Evolutionary conservation across 2,113 vertebrate genomes (phyloP).

Genomic region (Tringa solitaria): DNA sequence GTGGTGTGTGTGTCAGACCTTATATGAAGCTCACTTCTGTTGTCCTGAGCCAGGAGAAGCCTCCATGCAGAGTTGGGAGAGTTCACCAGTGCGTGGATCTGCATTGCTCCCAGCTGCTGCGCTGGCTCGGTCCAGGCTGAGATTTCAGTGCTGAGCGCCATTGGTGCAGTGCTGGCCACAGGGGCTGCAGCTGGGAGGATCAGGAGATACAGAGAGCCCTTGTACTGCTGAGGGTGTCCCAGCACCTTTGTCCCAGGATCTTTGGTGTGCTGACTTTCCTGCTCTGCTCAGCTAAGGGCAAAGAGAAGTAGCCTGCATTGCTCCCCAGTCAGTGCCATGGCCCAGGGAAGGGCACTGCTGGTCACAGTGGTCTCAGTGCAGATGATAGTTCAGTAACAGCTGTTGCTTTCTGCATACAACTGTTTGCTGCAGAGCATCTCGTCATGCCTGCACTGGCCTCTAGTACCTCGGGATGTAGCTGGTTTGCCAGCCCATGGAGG

Average conservation of each 20-base stretch:
- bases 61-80: fast-evolving
- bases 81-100: background rate
- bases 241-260: background rate
- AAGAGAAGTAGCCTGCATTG: background rate
- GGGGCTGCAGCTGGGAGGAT: background rate
- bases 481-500: background rate
- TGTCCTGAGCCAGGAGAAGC: background rate
- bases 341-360: background rate
- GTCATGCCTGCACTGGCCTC: background rate
- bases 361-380: background rate
- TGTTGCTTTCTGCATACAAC: background rate
- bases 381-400: background rate
- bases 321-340: background rate
- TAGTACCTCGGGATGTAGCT: background rate
- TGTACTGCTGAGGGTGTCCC: background rate
- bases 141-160: background rate
- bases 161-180: background rate
- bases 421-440: background rate
- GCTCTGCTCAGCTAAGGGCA: background rate
- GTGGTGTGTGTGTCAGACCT: background rate
- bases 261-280: background rate
- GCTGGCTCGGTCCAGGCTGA: background rate
- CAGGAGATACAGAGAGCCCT: background rate
- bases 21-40: background rate
- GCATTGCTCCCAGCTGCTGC: background rate